Evolutionary conservation across 2,888 invertebrate genomes (phyloP).

Genomic region (Xylocampa areola): DNA sequence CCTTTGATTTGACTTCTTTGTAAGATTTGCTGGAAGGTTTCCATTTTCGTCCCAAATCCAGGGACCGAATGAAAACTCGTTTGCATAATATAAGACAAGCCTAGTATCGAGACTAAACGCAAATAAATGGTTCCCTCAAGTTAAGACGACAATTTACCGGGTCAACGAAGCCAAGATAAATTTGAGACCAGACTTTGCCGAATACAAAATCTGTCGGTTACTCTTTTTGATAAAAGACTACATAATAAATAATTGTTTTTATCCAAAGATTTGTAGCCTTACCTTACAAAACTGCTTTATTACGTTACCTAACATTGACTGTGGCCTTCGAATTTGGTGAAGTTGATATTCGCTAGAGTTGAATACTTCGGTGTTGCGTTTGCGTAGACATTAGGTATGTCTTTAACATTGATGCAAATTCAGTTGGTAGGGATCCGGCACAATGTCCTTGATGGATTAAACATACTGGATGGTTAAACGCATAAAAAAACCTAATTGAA

Average conservation of each 20-base stretch:
- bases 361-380: no score
- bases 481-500: no score
- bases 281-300: constrained; percentile 32
- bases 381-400: neutral
- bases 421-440: no score
- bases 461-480: no score
- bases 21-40: constrained; percentile 66
- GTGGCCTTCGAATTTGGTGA: no score
- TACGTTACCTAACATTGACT: constrained; percentile 20
- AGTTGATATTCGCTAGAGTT: no score
- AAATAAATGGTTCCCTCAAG: constrained; percentile 83
- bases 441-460: no score
- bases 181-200: constrained; percentile 74
- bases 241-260: constrained; percentile 55
- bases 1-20: constrained; percentile 68
- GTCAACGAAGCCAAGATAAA: constrained; percentile 80
- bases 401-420: no score
- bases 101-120: constrained; percentile 80
- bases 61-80: constrained; percentile 76
- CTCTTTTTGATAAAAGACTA: constrained; percentile 67
- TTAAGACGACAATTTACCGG: constrained; percentile 84
- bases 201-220: constrained; percentile 75
- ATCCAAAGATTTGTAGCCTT: constrained; percentile 50
- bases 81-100: constrained; percentile 83
- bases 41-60: constrained; percentile 69